phyloP scores from a whole-genome alignment of 2,888 invertebrate species.

The Eledona agricola region DNA sequence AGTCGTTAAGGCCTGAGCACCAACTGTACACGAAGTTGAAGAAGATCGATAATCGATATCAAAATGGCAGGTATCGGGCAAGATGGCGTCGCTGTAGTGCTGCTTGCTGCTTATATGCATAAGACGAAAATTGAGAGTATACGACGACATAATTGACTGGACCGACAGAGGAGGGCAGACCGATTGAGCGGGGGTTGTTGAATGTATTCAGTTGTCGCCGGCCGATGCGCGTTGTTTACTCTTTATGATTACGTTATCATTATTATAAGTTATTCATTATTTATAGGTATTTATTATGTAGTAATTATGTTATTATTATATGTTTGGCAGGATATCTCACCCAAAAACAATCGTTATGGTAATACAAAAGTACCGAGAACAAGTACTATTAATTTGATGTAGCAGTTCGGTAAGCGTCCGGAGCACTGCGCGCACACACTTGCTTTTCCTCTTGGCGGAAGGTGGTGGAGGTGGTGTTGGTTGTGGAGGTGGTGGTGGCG shows the following conservation, averaged over 20 bases:
- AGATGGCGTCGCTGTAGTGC: too few relatives aligned
- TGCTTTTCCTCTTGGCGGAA: conserved; percentile 37
- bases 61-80: conserved; percentile 31
- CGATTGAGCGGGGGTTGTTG: conserved; percentile 29
- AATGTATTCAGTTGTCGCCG: conserved; percentile 31
- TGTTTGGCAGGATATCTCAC: conserved; percentile 64
- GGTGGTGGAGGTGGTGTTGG: conserved; percentile 49
- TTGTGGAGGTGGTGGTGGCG: conserved; percentile 46
- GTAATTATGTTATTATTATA: conserved; percentile 55
- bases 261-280: conserved; percentile 52
- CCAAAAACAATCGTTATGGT: conserved; percentile 62
- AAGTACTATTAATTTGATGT: conserved; percentile 61
- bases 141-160: conserved; percentile 33
- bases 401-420: conserved; percentile 61
- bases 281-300: conserved; percentile 54
- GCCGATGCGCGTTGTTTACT: conserved; percentile 47
- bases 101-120: too few relatives aligned
- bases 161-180: conserved; percentile 36
- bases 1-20: conserved; percentile 29
- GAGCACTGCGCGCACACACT: conserved; percentile 62
- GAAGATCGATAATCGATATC: conserved; percentile 20
- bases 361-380: conserved; percentile 61
- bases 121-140: too few relatives aligned
- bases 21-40: conserved; percentile 29
- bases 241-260: conserved; percentile 43